These are phyloP conservation scores for Cygnus buccinator DNA, from an alignment of 2,113 vertebrate genomes.

Conservation along the genomic window DNA sequence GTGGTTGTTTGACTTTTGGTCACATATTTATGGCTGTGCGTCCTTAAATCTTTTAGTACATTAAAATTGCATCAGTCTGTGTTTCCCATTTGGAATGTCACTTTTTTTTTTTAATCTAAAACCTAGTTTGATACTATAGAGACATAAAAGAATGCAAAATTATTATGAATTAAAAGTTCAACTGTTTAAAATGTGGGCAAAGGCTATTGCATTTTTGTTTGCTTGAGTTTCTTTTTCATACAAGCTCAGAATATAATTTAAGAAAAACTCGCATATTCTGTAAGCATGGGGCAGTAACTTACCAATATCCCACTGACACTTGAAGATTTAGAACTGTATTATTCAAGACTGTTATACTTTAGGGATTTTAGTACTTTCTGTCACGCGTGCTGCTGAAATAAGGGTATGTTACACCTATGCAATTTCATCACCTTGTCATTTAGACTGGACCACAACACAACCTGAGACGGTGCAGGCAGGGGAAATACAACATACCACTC, in stretches of 20 bases:
- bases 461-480: constrained; percentile 36
- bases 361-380: constrained; percentile 45
- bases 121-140: neutral
- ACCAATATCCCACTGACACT: neutral
- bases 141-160: neutral
- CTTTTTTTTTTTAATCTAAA: neutral
- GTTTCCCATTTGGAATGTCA: neutral
- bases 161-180: neutral
- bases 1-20: neutral
- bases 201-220: neutral
- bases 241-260: neutral
- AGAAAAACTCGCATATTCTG: neutral
- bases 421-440: constrained; percentile 63
- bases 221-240: neutral
- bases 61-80: neutral
- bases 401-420: constrained; percentile 27
- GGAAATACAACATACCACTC: constrained; percentile 34
- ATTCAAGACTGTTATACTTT: neutral
- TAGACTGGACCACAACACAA: constrained; percentile 25
- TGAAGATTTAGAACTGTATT: constrained; percentile 17
- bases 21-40: neutral
- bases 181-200: neutral
- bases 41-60: neutral
- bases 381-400: constrained; percentile 29
- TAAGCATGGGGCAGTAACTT: neutral